These are phyloP conservation scores for Drosophila watanabei DNA, from an alignment of 1,140 invertebrate genomes.

Conservation along the genomic window DNA sequence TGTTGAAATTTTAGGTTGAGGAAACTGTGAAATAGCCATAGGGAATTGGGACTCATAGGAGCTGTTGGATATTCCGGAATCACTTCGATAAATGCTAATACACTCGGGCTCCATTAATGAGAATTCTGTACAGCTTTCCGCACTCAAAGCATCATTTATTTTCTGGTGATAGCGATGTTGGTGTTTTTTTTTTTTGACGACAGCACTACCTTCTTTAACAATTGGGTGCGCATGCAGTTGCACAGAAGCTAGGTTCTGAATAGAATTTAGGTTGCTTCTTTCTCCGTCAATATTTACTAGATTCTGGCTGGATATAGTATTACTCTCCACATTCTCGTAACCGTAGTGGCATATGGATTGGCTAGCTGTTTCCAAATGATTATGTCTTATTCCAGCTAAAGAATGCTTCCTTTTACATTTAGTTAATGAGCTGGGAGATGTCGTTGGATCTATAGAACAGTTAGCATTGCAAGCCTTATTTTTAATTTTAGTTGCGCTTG, in stretches of 20 bases:
- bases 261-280: slow-evolving; percentile 22
- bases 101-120: slow-evolving; percentile 79
- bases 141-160: slow-evolving; percentile 64
- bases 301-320: slow-evolving; percentile 68
- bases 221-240: slow-evolving; percentile 62
- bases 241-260: slow-evolving; percentile 57
- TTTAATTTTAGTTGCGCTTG: slow-evolving; percentile 45
- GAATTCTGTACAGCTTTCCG: slow-evolving; percentile 41
- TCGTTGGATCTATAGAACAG: slow-evolving; percentile 28
- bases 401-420: slow-evolving; percentile 82
- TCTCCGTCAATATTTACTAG: slow-evolving; percentile 33
- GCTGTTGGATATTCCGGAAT: slow-evolving; percentile 85
- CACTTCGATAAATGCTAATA: slow-evolving; percentile 82
- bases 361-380: slow-evolving; percentile 71
- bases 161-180: slow-evolving; percentile 80
- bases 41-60: slow-evolving; percentile 78
- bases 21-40: slow-evolving; percentile 3
- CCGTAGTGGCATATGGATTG: slow-evolving; percentile 66
- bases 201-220: slow-evolving; percentile 23
- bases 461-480: slow-evolving; percentile 47
- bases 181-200: slow-evolving; percentile 74
- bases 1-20: slow-evolving; percentile 1
- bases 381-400: slow-evolving; percentile 73
- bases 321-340: slow-evolving; percentile 86
- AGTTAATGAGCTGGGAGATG: slow-evolving; percentile 5